These are phyloP conservation scores for Atethmia centrago DNA, from an alignment of 2,888 invertebrate genomes.

Conservation along the genomic window DNA sequence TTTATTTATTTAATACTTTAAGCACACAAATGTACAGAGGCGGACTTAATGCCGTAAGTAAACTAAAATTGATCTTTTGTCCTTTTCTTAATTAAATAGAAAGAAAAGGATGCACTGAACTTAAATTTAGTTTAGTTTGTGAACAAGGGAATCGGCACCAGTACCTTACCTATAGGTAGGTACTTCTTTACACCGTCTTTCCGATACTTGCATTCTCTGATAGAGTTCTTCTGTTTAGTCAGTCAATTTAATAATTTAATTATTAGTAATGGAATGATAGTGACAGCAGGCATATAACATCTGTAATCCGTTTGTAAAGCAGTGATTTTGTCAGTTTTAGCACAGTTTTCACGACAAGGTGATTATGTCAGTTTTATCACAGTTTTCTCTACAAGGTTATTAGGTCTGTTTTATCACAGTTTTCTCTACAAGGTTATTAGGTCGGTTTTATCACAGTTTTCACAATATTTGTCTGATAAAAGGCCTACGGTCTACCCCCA, in stretches of 20 bases:
- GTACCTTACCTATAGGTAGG: too few species aligned
- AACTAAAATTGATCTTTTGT: too few species aligned
- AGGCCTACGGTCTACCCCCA: neutral
- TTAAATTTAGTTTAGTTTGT: too few species aligned
- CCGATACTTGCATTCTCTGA: neutral
- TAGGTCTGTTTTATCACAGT: too few species aligned
- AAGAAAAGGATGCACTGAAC: too few species aligned
- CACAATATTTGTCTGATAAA: slow-evolving; percentile 4
- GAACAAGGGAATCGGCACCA: too few species aligned
- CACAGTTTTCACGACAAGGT: neutral
- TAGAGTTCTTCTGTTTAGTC: neutral
- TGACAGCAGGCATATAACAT: neutral
- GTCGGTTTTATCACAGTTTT: slow-evolving; percentile 13
- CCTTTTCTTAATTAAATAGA: too few species aligned
- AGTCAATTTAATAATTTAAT: neutral
- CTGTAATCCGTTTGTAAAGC: slow-evolving; percentile 8
- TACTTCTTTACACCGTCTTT: too few species aligned
- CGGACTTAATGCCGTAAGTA: too few species aligned
- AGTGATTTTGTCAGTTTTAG: slow-evolving; percentile 22
- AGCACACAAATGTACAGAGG: too few species aligned
- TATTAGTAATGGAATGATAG: neutral
- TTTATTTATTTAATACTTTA: too few species aligned
- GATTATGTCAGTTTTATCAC: slow-evolving; percentile 24
- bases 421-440: too few species aligned
- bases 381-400: neutral